Percentiles rank a stretch among this genome's conserved stretches.
phyloP scores from a whole-genome alignment of 2,888 invertebrate genomes.

The Scaptomyza parva region DNA sequence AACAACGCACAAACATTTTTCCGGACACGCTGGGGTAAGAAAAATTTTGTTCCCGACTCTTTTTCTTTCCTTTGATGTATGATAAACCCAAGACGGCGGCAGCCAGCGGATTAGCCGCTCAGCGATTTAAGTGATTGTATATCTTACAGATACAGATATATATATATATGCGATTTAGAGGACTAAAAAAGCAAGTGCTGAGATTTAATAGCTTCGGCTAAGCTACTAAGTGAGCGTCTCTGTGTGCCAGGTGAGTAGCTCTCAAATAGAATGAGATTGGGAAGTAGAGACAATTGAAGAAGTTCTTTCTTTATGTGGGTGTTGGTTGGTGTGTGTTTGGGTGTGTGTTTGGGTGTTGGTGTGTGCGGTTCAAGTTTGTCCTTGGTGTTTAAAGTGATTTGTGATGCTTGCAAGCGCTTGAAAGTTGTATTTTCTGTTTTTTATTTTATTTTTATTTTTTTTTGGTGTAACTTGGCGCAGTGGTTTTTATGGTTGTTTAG shows the following conservation, averaged over 20 bases:
- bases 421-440: slow-evolving; percentile 61
- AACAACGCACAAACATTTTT: slow-evolving; percentile 15
- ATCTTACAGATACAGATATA: slow-evolving; percentile 68
- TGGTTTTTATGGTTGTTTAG: slow-evolving; percentile 73
- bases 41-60: slow-evolving; percentile 14
- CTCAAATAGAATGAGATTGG: not conserved
- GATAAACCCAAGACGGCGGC: slow-evolving; percentile 43
- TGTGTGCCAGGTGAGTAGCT: slow-evolving; percentile 50
- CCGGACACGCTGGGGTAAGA: slow-evolving; percentile 9
- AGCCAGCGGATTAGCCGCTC: slow-evolving; percentile 78
- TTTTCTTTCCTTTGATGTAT: slow-evolving; percentile 64
- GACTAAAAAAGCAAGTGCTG: slow-evolving; percentile 55
- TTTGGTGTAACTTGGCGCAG: slow-evolving; percentile 62
- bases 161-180: slow-evolving; percentile 33
- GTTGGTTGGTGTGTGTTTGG: too few species aligned
- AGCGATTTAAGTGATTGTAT: slow-evolving; percentile 81
- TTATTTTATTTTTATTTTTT: too few species aligned
- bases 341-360: too few species aligned
- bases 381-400: slow-evolving; percentile 77
- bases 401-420: slow-evolving; percentile 71
- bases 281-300: slow-evolving; percentile 43
- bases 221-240: slow-evolving; percentile 68
- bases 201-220: slow-evolving; percentile 75
- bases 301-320: slow-evolving; percentile 24
- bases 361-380: slow-evolving; percentile 57